Percentiles rank a stretch among this genome's conserved stretches.
Evolutionary conservation across 2,797 vertebrate species (phyloP).

Genomic region (Propithecus perrieri): DNA sequence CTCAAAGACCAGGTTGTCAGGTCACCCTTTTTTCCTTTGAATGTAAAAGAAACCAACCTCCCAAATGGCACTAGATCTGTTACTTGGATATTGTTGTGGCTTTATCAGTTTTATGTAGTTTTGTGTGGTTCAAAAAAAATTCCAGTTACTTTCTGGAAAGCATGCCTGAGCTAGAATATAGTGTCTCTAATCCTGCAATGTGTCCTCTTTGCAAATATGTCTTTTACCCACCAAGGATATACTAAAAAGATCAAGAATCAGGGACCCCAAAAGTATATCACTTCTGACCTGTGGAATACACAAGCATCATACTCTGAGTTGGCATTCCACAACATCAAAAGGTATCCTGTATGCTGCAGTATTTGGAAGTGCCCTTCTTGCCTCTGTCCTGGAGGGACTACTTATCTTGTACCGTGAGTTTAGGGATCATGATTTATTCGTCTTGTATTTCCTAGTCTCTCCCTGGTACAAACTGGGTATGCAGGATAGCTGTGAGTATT

Average conservation of each 20-base stretch:
- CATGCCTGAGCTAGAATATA: background rate
- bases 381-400: background rate
- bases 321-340: background rate
- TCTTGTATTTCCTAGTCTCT: background rate
- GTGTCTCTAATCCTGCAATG: background rate
- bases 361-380: background rate
- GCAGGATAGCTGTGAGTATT: background rate
- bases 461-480: background rate
- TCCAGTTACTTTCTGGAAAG: background rate
- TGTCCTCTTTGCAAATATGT: background rate
- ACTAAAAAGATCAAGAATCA: constrained; percentile 1
- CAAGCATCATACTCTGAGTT: background rate
- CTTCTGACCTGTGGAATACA: background rate
- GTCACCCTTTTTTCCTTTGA: background rate
- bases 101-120: background rate
- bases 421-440: background rate
- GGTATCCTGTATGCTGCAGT: background rate
- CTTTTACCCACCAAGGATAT: background rate
- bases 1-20: background rate
- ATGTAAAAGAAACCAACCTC: background rate
- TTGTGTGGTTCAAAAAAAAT: background rate
- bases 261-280: background rate
- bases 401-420: background rate
- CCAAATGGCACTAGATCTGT: background rate
- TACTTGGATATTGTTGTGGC: background rate